Percentiles rank a stretch among this genome's conserved stretches.
Conservation (phyloP, 2,797 vertebrate species). For the Cryptoblepharus egeriae region DNA sequence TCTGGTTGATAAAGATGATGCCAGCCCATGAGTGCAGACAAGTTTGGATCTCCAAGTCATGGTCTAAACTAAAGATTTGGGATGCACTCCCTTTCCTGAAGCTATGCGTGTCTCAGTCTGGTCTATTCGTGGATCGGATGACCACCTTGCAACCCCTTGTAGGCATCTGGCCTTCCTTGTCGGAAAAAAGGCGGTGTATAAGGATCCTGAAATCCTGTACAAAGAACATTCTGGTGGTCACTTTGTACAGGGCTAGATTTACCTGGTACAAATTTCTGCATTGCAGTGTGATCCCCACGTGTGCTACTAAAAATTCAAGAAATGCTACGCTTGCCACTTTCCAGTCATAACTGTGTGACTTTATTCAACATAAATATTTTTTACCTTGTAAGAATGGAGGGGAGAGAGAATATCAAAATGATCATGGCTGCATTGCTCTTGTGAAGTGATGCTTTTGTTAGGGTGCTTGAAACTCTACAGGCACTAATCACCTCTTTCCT, state of each 20-base stretch:
- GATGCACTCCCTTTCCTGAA: no score
- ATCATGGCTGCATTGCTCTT: background rate
- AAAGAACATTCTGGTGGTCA: background rate
- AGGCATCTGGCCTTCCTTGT: no score
- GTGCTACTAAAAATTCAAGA: background rate
- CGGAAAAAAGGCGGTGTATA: no score
- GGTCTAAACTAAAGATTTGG: no score
- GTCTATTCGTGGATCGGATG: no score
- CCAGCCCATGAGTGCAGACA: background rate
- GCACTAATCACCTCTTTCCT: background rate
- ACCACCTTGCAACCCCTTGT: no score
- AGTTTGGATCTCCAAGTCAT: no score
- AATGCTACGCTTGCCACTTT: background rate
- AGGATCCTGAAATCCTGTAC: background rate
- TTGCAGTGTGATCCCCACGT: background rate
- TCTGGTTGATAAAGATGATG: background rate
- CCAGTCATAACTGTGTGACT: background rate
- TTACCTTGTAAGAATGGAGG: background rate
- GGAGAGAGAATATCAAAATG: background rate
- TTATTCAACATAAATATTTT: conserved; percentile 1
- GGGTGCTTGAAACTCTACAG: background rate
- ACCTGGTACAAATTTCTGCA: background rate
- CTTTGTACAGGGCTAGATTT: background rate
- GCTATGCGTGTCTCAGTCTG: no score
- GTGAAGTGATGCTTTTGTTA: background rate